Conservation (phyloP, 2,888 invertebrate species). For the Malthinus seriepunctatus region DNA sequence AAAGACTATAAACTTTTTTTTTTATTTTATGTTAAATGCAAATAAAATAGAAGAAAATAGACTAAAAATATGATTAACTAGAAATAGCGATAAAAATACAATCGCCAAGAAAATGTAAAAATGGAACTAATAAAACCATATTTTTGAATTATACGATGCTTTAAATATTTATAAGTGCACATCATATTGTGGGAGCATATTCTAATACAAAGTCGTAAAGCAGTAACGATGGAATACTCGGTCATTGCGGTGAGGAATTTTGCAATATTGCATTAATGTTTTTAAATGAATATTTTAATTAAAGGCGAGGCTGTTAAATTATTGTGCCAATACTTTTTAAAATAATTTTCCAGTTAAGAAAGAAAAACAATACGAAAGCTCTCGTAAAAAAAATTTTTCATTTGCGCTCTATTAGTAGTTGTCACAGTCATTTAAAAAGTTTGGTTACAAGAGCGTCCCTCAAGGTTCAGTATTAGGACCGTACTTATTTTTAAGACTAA, state of each 20-base stretch:
- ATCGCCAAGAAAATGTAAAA: constrained; percentile 8
- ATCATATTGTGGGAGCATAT: constrained; percentile 28
- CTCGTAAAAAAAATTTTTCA: no score
- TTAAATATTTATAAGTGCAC: constrained; percentile 31
- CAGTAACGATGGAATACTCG: constrained; percentile 30
- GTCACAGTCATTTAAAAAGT: no score
- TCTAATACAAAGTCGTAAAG: constrained; percentile 30
- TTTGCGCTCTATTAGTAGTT: no score
- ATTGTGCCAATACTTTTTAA: no score
- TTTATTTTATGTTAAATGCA: not conserved
- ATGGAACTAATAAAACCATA: constrained; percentile 23
- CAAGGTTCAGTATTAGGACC: no score
- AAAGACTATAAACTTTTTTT: constrained; percentile 14
- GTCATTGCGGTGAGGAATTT: constrained; percentile 30
- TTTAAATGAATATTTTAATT: no score
- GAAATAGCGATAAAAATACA: constrained; percentile 12
- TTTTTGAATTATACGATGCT: constrained; percentile 19
- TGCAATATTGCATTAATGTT: constrained; percentile 18
- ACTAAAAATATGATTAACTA: not conserved
- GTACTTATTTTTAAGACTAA: no score
- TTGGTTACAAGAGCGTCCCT: no score
- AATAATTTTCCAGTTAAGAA: no score
- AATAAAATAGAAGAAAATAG: constrained; percentile 1
- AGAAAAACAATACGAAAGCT: no score
- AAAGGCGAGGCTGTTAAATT: no score